phyloP scores from a whole-genome alignment of 2,888 invertebrate genomes.

The Hipparchia sbordonii region DNA sequence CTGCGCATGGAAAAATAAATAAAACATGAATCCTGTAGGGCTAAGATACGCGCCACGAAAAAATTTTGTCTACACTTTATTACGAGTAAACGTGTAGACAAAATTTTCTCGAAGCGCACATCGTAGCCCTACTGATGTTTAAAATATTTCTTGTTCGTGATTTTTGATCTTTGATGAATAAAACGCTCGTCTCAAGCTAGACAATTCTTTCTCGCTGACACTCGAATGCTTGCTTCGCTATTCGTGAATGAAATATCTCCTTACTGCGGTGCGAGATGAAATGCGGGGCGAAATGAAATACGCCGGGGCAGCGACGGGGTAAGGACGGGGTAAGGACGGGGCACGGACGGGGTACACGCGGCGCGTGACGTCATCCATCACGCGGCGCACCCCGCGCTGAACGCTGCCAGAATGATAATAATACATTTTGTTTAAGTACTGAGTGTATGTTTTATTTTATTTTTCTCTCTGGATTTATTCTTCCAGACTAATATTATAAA shows the following conservation, averaged over 20 bases:
- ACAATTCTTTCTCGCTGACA: slow-evolving; percentile 13
- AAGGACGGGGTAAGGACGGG: not conserved
- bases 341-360: not conserved
- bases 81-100: too few species aligned
- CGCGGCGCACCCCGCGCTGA: not conserved
- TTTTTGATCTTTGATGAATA: not conserved
- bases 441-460: too few species aligned
- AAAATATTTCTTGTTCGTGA: not conserved
- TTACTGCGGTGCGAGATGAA: slow-evolving; percentile 8
- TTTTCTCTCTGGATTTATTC: too few species aligned
- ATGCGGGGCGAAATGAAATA: not conserved
- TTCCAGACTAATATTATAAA: too few species aligned
- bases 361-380: slow-evolving; percentile 14
- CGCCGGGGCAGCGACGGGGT: not conserved
- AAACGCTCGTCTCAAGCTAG: not conserved
- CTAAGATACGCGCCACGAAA: too few species aligned
- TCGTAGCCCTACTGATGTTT: too few species aligned
- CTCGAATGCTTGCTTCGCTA: slow-evolving; percentile 1
- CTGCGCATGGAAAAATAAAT: too few species aligned
- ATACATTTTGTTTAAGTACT: too few species aligned
- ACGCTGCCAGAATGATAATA: not conserved
- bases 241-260: slow-evolving; percentile 13
- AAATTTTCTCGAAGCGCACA: too few species aligned
- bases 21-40: too few species aligned
- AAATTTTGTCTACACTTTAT: too few species aligned